These are phyloP conservation scores for Xenops minutus DNA, from an alignment of 2,797 vertebrate genomes.

Conservation along the genomic window DNA sequence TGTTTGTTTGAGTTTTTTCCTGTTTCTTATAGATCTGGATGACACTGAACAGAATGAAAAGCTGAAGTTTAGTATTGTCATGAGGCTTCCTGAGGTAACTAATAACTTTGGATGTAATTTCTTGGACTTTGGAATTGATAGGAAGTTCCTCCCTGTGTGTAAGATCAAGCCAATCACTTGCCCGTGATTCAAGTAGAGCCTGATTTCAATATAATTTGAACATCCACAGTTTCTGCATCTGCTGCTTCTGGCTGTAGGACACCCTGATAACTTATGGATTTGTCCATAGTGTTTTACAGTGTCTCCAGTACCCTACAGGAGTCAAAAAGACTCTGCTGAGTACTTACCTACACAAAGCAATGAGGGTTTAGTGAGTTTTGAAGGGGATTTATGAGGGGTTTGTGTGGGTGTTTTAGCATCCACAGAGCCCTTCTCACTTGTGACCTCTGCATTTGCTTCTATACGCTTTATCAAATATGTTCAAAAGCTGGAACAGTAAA, in stretches of 20 bases:
- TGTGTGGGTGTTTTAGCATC: neutral
- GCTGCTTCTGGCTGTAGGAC: neutral
- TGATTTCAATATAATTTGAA: neutral
- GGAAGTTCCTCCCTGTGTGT: neutral
- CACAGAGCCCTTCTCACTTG: neutral
- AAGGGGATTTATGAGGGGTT: neutral
- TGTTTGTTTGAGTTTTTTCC: neutral
- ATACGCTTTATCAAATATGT: neutral
- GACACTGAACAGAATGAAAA: constrained; percentile 85
- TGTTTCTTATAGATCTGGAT: constrained; percentile 74
- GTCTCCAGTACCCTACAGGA: neutral
- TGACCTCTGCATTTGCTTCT: neutral
- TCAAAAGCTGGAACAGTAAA: neutral
- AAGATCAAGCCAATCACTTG: neutral
- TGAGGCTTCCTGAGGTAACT: constrained; percentile 88
- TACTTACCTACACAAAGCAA: neutral
- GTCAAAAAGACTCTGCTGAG: neutral
- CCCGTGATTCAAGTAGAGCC: neutral
- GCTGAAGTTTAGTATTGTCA: constrained; percentile 88
- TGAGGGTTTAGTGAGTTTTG: neutral
- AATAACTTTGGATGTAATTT: neutral
- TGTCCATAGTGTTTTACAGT: neutral
- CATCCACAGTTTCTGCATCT: neutral
- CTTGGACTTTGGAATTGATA: neutral
- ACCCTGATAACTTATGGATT: neutral